A percentile compares a stretch with the other conserved stretches of the same genome.
Evolutionary conservation across 1,140 invertebrate species (phyloP).

Genomic region (Subanguina moxae): DNA sequence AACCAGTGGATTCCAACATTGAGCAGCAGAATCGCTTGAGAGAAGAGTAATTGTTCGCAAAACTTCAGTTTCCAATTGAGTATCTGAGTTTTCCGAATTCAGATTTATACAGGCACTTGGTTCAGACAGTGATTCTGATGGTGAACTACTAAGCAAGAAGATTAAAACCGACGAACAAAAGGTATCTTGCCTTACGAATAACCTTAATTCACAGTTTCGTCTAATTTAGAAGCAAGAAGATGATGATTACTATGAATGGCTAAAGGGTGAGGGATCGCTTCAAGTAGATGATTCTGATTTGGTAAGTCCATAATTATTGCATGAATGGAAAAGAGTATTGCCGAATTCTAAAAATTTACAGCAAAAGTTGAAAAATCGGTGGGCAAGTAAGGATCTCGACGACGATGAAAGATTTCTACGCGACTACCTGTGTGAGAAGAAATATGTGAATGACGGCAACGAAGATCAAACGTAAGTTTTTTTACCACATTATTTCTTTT

Average conservation of each 20-base stretch:
- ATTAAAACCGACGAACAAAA: constrained; percentile 68
- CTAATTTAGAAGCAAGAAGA: constrained; percentile 66
- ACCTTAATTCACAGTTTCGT: constrained; percentile 2
- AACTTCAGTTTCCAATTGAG: background rate
- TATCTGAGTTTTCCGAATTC: constrained; percentile 19
- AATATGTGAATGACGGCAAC: constrained; percentile 67
- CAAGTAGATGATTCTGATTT: constrained; percentile 60
- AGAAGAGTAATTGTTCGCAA: background rate
- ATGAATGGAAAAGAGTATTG: background rate
- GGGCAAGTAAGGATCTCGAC: constrained; percentile 72
- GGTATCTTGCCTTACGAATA: constrained; percentile 47
- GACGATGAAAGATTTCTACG: constrained; percentile 80
- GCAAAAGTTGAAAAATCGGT: constrained; percentile 75
- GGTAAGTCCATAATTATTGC: constrained; percentile 8
- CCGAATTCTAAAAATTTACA: constrained; percentile 30
- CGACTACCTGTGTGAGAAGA: constrained; percentile 86
- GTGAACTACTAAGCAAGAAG: constrained; percentile 65
- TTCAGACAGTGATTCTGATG: constrained; percentile 60
- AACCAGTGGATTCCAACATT: background rate
- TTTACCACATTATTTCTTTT: background rate
- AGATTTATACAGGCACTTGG: constrained; percentile 57
- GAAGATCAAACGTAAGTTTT: constrained; percentile 62
- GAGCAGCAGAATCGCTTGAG: background rate
- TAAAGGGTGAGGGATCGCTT: constrained; percentile 70
- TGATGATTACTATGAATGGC: constrained; percentile 73